A percentile compares a stretch with the other conserved stretches of the same genome.
Conservation (phyloP, 2,888 invertebrate species). For the Entomobrya proxima region DNA sequence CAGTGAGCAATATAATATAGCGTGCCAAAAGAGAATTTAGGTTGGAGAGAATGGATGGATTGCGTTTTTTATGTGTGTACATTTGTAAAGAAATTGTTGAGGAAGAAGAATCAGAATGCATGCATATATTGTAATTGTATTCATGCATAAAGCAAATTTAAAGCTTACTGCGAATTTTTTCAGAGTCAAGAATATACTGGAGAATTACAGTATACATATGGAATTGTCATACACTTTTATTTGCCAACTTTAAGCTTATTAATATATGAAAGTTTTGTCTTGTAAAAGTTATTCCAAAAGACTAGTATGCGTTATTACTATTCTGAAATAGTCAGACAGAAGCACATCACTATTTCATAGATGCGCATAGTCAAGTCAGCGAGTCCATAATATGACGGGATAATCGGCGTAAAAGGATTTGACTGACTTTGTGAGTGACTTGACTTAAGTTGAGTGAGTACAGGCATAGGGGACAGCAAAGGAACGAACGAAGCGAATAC, state of each 20-base stretch:
- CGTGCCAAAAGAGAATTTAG: conserved; percentile 58
- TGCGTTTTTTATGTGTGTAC: not conserved
- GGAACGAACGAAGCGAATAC: not conserved
- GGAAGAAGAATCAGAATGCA: not conserved
- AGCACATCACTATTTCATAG: too few species aligned
- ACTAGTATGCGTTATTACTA: too few species aligned
- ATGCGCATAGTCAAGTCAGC: too few species aligned
- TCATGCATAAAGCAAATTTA: too few species aligned
- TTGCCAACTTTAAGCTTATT: too few species aligned
- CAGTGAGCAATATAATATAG: conserved; percentile 32
- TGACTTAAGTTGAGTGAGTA: not conserved
- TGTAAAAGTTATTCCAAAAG: too few species aligned
- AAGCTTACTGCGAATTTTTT: too few species aligned
- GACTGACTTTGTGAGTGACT: conserved; percentile 23
- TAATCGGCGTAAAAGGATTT: conserved; percentile 20
- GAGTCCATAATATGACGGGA: conserved; percentile 6
- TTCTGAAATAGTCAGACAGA: too few species aligned
- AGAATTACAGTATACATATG: too few species aligned
- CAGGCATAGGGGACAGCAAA: not conserved
- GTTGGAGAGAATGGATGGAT: conserved; percentile 27
- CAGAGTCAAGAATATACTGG: too few species aligned
- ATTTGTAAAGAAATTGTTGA: not conserved
- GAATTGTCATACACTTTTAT: too few species aligned
- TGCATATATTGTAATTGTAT: not conserved
- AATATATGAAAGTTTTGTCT: too few species aligned